Conservation (phyloP, 2,888 invertebrate species). For the Synergus umbraculus region DNA sequence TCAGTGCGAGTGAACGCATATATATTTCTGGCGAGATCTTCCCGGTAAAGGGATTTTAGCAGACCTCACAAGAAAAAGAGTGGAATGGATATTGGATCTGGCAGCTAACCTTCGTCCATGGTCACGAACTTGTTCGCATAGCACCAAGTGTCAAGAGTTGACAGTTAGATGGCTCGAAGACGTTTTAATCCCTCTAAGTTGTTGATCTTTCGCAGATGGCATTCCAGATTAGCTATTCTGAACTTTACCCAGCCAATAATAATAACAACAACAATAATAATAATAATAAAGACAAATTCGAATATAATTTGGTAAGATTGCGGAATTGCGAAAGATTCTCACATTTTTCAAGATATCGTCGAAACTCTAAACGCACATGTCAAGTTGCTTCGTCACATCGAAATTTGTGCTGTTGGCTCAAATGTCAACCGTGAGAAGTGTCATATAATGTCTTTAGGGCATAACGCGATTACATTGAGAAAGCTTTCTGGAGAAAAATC, state of each 20-base stretch:
- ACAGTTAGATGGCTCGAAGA: slow-evolving; percentile 28
- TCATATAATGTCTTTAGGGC: not conserved
- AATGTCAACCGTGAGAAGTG: slow-evolving; percentile 20
- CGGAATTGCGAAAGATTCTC: not conserved
- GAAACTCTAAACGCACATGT: not conserved
- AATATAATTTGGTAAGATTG: not conserved
- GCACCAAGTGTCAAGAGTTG: slow-evolving; percentile 19
- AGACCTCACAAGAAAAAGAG: slow-evolving; percentile 8
- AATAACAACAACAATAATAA: too few relatives aligned
- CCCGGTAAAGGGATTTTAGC: not conserved
- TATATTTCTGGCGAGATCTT: not conserved
- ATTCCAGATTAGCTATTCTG: slow-evolving; percentile 26
- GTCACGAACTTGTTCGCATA: slow-evolving; percentile 16
- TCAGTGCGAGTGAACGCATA: not conserved
- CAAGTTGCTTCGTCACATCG: not conserved
- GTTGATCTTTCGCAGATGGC: slow-evolving; percentile 36
- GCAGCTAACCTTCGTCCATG: slow-evolving; percentile 28
- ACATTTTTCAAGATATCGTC: not conserved
- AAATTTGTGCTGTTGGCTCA: not conserved
- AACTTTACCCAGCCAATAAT: not conserved
- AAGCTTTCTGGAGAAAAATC: slow-evolving; percentile 40
- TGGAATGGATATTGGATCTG: not conserved
- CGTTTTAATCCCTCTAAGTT: slow-evolving; percentile 37
- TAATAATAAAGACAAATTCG: not conserved
- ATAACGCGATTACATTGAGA: slow-evolving; percentile 49